Conservation (phyloP, 64 coral and sea anemone species). For the Trachythela sp. region DNA sequence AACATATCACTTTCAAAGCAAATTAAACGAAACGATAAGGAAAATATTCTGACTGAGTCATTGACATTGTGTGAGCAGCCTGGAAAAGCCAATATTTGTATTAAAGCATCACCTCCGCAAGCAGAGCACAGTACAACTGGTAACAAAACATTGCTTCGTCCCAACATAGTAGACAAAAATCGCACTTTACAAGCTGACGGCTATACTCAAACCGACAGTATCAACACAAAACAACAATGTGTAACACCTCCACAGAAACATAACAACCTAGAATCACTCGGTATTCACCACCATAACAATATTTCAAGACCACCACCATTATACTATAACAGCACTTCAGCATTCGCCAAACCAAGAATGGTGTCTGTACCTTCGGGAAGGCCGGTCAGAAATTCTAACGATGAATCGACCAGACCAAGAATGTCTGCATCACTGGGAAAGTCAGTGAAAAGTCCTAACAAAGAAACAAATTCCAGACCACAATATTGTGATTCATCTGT, state of each 20-base stretch:
- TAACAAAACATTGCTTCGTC: not conserved
- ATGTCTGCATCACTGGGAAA: too few relatives aligned
- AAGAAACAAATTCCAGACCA: not conserved
- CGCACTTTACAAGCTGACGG: not conserved
- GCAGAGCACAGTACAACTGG: not conserved
- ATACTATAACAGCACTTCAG: not conserved
- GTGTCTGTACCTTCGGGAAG: not conserved
- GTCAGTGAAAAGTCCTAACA: not conserved
- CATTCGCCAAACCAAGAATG: not conserved
- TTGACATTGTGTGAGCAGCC: not conserved
- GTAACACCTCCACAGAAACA: too few relatives aligned
- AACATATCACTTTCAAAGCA: not conserved
- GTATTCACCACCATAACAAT: not conserved
- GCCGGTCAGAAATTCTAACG: too few relatives aligned
- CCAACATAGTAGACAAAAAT: not conserved
- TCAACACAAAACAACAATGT: not conserved
- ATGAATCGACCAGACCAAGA: too few relatives aligned
- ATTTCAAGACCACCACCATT: not conserved
- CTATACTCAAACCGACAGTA: not conserved
- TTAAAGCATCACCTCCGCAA: not conserved
- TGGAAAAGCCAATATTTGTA: not conserved
- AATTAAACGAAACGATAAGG: not conserved
- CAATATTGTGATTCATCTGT: not conserved
- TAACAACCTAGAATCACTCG: not conserved
- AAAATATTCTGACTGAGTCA: not conserved